These are phyloP conservation scores for Ceuthmochares aereus DNA, from an alignment of 2,113 vertebrate genomes.

Conservation along the genomic window DNA sequence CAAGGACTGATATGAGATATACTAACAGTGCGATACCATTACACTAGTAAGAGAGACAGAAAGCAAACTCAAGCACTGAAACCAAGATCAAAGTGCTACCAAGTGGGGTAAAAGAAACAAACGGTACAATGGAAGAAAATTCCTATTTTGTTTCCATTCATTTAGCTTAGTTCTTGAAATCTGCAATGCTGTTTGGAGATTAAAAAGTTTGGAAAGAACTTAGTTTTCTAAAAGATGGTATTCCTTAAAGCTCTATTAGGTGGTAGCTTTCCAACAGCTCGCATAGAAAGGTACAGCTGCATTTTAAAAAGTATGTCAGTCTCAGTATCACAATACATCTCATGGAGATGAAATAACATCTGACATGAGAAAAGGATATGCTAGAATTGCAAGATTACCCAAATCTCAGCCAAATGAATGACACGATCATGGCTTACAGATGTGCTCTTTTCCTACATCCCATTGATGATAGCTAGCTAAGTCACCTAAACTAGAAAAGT, in stretches of 20 bases:
- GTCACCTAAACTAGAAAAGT: neutral
- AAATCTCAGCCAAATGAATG: neutral
- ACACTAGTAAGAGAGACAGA: neutral
- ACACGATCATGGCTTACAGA: neutral
- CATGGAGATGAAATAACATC: neutral
- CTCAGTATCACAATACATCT: neutral
- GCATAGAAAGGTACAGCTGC: neutral
- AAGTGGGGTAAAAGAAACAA: neutral
- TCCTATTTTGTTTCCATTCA: neutral
- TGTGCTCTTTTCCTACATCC: neutral
- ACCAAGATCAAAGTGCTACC: neutral
- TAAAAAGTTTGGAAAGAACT: neutral
- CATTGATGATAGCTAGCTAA: neutral
- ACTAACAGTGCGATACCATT: neutral
- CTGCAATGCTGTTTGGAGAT: neutral
- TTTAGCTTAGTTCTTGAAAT: neutral
- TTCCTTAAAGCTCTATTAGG: neutral
- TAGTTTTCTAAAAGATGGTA: neutral
- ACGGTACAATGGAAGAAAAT: neutral
- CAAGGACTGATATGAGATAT: neutral
- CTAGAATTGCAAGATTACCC: neutral
- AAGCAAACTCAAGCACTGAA: neutral
- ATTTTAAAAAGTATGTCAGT: neutral
- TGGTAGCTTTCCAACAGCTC: neutral
- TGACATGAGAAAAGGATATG: neutral